phyloP scores from a whole-genome alignment of 23 tunicate species.

The Diplosoma virens region DNA sequence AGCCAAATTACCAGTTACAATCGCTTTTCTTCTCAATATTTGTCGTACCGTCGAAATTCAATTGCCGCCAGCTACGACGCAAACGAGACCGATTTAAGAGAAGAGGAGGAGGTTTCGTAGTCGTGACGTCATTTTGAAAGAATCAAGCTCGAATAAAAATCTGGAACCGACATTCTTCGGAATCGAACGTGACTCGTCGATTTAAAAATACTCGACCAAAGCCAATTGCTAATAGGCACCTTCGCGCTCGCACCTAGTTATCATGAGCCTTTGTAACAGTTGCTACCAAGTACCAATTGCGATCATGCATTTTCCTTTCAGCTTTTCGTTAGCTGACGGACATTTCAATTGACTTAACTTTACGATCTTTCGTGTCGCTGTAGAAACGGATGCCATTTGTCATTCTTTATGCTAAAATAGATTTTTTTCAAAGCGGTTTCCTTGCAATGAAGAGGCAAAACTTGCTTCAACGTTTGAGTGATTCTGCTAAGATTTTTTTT shows the following conservation, averaged over 20 bases:
- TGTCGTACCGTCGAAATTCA: neutral
- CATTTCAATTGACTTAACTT: neutral
- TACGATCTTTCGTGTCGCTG: neutral
- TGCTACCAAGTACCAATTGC: constrained; percentile 17
- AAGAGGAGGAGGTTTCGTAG: neutral
- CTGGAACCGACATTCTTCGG: neutral
- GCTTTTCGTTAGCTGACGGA: neutral
- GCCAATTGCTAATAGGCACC: constrained; percentile 12
- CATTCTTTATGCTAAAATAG: neutral
- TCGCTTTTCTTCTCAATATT: constrained; percentile 6
- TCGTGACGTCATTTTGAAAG: constrained; percentile 1
- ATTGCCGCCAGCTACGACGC: constrained; percentile 19
- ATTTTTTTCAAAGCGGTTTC: neutral
- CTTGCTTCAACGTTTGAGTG: neutral
- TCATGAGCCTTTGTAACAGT: constrained; percentile 1
- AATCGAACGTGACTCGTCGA: neutral
- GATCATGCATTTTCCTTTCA: neutral
- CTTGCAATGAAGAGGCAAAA: neutral
- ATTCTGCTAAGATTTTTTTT: neutral
- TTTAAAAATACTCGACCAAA: constrained; percentile 1
- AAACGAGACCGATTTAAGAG: neutral
- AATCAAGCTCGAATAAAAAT: constrained; percentile 6
- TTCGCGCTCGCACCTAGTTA: neutral
- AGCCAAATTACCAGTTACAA: constrained; percentile 7
- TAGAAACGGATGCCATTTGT: neutral